Evolutionary conservation across 1,140 invertebrate species (phyloP).

Genomic region (Aphaenogaster ashmeadi): DNA sequence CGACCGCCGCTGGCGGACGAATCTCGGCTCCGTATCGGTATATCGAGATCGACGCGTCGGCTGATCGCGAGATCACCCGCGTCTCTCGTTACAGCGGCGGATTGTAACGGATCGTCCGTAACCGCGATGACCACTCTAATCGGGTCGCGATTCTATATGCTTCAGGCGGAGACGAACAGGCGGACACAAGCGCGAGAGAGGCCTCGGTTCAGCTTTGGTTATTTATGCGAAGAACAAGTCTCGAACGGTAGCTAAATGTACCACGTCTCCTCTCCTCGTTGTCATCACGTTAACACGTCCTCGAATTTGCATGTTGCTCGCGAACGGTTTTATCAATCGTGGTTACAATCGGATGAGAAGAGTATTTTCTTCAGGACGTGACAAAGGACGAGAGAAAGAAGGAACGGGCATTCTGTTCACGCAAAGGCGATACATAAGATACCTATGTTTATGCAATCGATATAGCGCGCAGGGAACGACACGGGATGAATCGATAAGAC

Average conservation of each 20-base stretch:
- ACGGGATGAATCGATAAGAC: slow-evolving; percentile 52
- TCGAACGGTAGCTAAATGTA: neutral
- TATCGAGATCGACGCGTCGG: slow-evolving; percentile 30
- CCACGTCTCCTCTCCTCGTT: neutral
- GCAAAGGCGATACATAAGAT: slow-evolving; percentile 10
- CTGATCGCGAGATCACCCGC: slow-evolving; percentile 67
- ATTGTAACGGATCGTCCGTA: slow-evolving; percentile 67
- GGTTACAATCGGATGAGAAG: neutral
- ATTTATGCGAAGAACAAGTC: slow-evolving; percentile 3
- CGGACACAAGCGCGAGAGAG: neutral
- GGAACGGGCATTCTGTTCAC: slow-evolving; percentile 30
- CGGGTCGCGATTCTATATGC: slow-evolving; percentile 25
- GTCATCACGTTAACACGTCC: neutral
- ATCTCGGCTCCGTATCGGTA: slow-evolving; percentile 43
- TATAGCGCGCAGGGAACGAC: slow-evolving; percentile 39
- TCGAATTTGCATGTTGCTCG: slow-evolving; percentile 9
- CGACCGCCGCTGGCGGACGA: slow-evolving; percentile 64
- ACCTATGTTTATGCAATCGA: slow-evolving; percentile 46
- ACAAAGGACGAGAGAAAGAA: neutral
- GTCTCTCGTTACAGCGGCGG: slow-evolving; percentile 66
- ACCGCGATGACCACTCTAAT: slow-evolving; percentile 45
- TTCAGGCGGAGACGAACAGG: neutral
- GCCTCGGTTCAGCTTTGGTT: neutral
- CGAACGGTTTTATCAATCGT: neutral
- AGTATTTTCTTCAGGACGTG: slow-evolving; percentile 1